Conservation (phyloP, 2,797 vertebrate species). For the Schizopygopsis pylzovi region DNA sequence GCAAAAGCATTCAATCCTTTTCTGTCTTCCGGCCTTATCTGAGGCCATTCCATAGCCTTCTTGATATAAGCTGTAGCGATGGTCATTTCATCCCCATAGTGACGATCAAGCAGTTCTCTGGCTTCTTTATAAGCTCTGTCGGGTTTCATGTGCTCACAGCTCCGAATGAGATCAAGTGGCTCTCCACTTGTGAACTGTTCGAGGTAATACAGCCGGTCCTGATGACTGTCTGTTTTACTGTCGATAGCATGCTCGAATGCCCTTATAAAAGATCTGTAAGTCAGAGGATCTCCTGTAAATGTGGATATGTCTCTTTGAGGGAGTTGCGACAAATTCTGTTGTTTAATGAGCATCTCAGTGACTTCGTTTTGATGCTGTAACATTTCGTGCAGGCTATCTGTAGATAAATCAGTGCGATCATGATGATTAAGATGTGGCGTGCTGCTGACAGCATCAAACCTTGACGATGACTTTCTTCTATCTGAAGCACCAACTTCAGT, state of each 20-base stretch:
- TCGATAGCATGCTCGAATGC: not conserved
- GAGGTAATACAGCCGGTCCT: not conserved
- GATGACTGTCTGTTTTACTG: not conserved
- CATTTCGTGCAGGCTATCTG: not conserved
- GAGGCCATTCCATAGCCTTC: conserved; percentile 26
- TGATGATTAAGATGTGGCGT: not conserved
- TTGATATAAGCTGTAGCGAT: conserved; percentile 33
- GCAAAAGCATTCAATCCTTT: conserved; percentile 30
- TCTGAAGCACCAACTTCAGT: not conserved
- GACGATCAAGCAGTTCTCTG: not conserved
- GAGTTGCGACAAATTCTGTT: not conserved
- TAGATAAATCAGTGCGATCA: not conserved
- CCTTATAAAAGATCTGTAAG: not conserved
- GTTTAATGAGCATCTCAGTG: not conserved
- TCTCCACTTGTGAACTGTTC: conserved; percentile 8
- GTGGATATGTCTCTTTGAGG: not conserved
- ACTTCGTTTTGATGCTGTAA: not conserved
- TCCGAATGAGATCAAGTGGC: not conserved
- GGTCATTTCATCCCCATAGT: conserved; percentile 27
- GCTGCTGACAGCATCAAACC: not conserved
- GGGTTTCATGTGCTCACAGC: not conserved
- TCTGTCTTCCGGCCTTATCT: conserved; percentile 14
- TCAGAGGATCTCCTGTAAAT: not conserved
- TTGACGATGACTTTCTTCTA: not conserved
- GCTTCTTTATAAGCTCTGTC: conserved; percentile 8